A percentile compares a stretch with the other conserved stretches of the same genome.
phyloP scores from a whole-genome alignment of 2,113 vertebrate species.

The Salvelinus fontinalis region DNA sequence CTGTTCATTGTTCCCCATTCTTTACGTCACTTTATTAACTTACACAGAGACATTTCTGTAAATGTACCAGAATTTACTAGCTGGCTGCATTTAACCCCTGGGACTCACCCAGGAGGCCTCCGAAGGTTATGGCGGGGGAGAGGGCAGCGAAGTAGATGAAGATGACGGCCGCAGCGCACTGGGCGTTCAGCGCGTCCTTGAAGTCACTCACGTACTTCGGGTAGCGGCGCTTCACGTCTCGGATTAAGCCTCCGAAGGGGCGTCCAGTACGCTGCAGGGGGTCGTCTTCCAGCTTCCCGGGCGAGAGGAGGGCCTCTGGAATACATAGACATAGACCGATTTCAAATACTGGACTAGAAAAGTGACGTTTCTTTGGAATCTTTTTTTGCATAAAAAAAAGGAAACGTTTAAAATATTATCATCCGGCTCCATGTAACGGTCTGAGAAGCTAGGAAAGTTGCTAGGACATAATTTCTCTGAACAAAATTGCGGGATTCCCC shows the following conservation, averaged over 20 bases:
- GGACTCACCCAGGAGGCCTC: constrained; percentile 87
- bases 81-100: background rate
- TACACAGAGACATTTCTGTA: no score
- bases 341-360: background rate
- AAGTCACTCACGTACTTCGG: constrained; percentile 93
- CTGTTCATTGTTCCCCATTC: no score
- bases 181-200: constrained; percentile 84
- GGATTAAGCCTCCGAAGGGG: constrained; percentile 87
- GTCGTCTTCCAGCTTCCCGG: constrained; percentile 77
- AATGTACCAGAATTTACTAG: no score
- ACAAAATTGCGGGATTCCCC: background rate
- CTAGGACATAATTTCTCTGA: no score
- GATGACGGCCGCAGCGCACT: constrained; percentile 91
- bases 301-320: constrained; percentile 79
- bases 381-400: no score
- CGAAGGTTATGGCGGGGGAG: constrained; percentile 94
- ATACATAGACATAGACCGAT: background rate
- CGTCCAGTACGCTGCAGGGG: constrained; percentile 85
- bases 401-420: background rate
- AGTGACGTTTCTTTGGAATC: no score
- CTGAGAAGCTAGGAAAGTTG: no score
- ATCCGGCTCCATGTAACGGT: no score
- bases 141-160: constrained; percentile 97
- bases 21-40: no score
- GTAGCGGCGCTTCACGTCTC: constrained; percentile 85